phyloP scores from a whole-genome alignment of 1,140 invertebrate genomes.

The Babylonia areolata region DNA sequence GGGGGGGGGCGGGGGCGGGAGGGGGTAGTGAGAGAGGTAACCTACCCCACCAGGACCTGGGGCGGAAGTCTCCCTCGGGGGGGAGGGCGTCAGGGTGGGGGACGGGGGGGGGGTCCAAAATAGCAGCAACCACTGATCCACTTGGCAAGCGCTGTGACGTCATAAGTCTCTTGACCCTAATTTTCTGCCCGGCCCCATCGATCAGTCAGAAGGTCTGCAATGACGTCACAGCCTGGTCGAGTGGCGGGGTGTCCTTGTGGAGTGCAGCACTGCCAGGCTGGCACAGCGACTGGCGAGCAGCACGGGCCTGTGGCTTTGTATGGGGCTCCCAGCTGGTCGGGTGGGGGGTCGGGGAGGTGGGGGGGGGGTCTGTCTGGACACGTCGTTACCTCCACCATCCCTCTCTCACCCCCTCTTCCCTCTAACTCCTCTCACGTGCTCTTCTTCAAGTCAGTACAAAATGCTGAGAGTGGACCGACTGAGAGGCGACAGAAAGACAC shows the following conservation, averaged over 20 bases:
- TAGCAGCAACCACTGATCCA: constrained; percentile 4
- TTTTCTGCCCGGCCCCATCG: constrained; percentile 10
- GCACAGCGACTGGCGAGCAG: not conserved
- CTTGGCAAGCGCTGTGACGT: constrained; percentile 11
- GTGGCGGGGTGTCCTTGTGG: constrained; percentile 14
- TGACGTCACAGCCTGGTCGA: not conserved
- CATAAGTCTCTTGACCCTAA: constrained; percentile 31
- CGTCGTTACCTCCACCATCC: no score
- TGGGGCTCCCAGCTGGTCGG: not conserved
- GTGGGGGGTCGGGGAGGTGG: no score
- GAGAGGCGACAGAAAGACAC: no score
- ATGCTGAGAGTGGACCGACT: no score
- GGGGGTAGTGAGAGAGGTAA: not conserved
- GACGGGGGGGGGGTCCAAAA: not conserved
- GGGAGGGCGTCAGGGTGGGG: no score
- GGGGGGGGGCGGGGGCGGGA: not conserved
- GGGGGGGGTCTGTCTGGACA: no score
- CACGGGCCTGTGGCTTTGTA: not conserved
- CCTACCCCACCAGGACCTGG: not conserved
- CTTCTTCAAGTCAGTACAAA: no score
- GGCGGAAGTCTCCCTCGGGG: constrained; percentile 16
- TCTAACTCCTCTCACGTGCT: no score
- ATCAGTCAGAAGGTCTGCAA: constrained; percentile 21
- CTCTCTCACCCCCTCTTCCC: no score
- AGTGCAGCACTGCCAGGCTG: not conserved